These are phyloP conservation scores for Spilogale gracilis DNA, from an alignment of 2,113 vertebrate genomes.

Conservation along the genomic window DNA sequence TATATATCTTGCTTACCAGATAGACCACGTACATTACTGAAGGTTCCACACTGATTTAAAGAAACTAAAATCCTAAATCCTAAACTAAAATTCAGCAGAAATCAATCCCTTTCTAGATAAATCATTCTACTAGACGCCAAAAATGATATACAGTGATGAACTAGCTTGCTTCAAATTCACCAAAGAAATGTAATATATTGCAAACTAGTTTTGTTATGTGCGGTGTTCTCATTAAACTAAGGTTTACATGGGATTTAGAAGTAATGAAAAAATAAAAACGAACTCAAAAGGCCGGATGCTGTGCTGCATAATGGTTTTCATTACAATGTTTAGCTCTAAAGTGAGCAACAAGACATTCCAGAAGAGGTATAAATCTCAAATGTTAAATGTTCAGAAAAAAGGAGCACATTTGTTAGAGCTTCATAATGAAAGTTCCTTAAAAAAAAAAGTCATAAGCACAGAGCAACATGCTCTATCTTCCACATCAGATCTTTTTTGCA, in stretches of 20 bases:
- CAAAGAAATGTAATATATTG: not conserved
- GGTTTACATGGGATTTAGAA: not conserved
- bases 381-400: not conserved
- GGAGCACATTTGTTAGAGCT: slow-evolving; percentile 2
- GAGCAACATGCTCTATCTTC: not conserved
- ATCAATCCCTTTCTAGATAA: not conserved
- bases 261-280: not conserved
- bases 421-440: slow-evolving; percentile 39
- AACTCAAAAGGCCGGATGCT: not conserved
- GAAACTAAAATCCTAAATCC: slow-evolving; percentile 13
- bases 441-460: not conserved
- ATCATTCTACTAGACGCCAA: not conserved
- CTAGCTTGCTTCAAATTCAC: not conserved
- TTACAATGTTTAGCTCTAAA: not conserved
- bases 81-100: not conserved
- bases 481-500: not conserved
- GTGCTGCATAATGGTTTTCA: not conserved
- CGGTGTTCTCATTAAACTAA: not conserved
- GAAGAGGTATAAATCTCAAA: not conserved
- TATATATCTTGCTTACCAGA: not conserved
- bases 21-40: not conserved
- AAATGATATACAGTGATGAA: not conserved
- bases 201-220: not conserved
- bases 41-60: not conserved
- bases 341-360: not conserved